phyloP scores from a whole-genome alignment of 1,140 invertebrate species.

The Meteorus sp. region DNA sequence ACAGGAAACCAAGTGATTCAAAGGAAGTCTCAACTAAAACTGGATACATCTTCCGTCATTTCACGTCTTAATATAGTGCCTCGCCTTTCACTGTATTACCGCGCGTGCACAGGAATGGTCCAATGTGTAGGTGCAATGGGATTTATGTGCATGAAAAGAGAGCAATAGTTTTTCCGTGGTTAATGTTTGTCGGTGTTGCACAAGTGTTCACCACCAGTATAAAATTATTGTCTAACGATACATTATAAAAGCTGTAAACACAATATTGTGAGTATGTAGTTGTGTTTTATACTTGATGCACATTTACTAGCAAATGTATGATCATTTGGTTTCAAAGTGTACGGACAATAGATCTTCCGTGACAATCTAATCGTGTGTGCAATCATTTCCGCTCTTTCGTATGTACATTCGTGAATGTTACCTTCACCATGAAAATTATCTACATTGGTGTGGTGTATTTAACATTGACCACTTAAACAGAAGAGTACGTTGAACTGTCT shows the following conservation, averaged over 20 bases:
- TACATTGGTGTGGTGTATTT: conserved; percentile 17
- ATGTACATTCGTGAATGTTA: too few relatives aligned
- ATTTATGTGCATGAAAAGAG: conserved; percentile 8
- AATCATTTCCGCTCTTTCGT: background rate
- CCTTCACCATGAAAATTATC: conserved; percentile 22
- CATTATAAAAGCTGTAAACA: too few relatives aligned
- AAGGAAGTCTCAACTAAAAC: conserved; percentile 42
- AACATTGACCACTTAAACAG: background rate
- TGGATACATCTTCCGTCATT: conserved; percentile 55
- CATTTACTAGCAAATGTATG: too few relatives aligned
- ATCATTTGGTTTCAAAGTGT: background rate
- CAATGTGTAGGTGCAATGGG: background rate
- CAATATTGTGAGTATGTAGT: too few relatives aligned
- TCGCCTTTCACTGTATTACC: conserved; percentile 52
- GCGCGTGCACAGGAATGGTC: background rate
- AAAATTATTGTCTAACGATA: background rate
- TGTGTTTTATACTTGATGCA: too few relatives aligned
- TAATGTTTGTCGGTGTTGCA: background rate
- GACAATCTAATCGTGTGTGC: background rate
- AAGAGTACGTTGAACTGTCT: background rate
- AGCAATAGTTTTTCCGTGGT: conserved; percentile 37
- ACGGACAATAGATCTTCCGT: background rate
- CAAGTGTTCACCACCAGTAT: too few relatives aligned
- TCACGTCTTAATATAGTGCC: conserved; percentile 55
- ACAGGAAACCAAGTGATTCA: conserved; percentile 19